Evolutionary conservation across 2,113 vertebrate genomes (phyloP).

Genomic region (Hucho hucho): DNA sequence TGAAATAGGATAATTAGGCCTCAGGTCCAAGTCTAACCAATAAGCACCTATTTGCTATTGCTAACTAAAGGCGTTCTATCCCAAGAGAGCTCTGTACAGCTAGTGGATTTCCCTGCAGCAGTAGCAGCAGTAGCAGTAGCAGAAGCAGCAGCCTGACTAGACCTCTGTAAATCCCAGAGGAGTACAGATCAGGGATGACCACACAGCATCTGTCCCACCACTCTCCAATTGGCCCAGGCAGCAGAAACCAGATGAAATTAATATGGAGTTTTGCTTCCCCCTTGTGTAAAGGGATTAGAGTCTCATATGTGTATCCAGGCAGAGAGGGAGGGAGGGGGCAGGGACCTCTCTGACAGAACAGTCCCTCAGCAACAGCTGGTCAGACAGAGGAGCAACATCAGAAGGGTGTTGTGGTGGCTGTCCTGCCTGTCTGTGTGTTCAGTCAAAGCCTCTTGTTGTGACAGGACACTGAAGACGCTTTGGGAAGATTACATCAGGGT

Average conservation of each 20-base stretch:
- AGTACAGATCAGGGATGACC: constrained; percentile 34
- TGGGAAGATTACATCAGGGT: too few species aligned
- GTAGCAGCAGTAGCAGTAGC: constrained; percentile 32
- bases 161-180: constrained; percentile 39
- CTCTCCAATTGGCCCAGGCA: constrained; percentile 51
- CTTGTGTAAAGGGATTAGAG: constrained; percentile 50
- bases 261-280: constrained; percentile 52
- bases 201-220: constrained; percentile 36
- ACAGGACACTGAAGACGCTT: not conserved
- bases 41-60: not conserved
- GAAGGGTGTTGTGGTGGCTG: constrained; percentile 37
- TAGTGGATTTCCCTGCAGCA: constrained; percentile 53
- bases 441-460: constrained; percentile 24
- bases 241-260: constrained; percentile 60
- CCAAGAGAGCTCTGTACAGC: not conserved
- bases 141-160: constrained; percentile 22
- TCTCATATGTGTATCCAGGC: constrained; percentile 32
- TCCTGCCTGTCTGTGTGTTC: constrained; percentile 24
- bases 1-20: not conserved
- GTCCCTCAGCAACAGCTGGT: constrained; percentile 31
- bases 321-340: not conserved
- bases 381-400: constrained; percentile 28
- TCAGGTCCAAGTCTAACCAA: not conserved
- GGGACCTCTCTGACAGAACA: not conserved
- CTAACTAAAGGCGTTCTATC: not conserved